These are phyloP conservation scores for Oncorhynchus masou DNA, from an alignment of 2,113 vertebrate species.

Conservation along the genomic window DNA sequence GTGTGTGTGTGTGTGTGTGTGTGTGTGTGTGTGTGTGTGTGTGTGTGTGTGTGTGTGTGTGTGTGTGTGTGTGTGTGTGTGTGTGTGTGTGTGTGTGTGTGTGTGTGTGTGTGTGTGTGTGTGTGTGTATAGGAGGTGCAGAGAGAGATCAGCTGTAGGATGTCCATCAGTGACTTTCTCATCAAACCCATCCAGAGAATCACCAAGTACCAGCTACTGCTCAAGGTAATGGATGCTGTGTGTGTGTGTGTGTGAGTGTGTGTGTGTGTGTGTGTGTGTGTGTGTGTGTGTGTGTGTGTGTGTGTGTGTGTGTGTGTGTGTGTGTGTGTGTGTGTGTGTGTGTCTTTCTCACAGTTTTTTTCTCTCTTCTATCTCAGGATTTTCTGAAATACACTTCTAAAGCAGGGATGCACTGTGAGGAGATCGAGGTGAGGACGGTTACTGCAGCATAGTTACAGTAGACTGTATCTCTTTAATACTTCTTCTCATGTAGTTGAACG, in stretches of 20 bases:
- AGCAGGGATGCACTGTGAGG: constrained; percentile 90
- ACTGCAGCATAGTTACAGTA: constrained; percentile 13
- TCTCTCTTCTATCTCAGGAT: constrained; percentile 74
- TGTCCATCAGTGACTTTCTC: constrained; percentile 93
- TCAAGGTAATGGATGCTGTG: constrained; percentile 79
- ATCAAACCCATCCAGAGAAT: constrained; percentile 99
- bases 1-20: neutral
- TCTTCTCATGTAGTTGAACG: neutral
- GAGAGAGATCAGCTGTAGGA: constrained; percentile 90
- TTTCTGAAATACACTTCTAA: constrained; percentile 94
- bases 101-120: neutral
- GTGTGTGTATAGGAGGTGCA: constrained; percentile 82
- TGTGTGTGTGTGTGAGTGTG: neutral
- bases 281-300: neutral
- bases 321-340: neutral
- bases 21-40: neutral
- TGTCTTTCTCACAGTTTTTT: neutral
- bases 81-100: neutral
- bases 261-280: neutral
- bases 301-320: neutral
- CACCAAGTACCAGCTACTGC: constrained; percentile 95
- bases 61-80: neutral
- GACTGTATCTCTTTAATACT: neutral
- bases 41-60: neutral
- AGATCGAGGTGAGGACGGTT: constrained; percentile 80